A percentile compares a stretch with the other conserved stretches of the same genome.
Evolutionary conservation across 2,888 invertebrate species (phyloP).

Genomic region (Amblyjoppa fuscipennis): DNA sequence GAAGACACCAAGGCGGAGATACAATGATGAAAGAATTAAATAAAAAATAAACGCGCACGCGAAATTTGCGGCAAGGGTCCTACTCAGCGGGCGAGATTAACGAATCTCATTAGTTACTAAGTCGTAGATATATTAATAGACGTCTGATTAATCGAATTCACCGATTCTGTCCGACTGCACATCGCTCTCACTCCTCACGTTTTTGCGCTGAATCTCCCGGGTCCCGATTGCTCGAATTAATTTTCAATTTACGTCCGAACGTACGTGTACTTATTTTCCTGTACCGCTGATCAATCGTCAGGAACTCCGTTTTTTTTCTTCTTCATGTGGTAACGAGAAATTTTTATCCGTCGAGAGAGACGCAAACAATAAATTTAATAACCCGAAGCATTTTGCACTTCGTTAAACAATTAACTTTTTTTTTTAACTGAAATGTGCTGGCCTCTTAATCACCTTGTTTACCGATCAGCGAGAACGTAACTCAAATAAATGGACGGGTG

Average conservation of each 20-base stretch:
- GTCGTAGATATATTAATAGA: conserved; percentile 78
- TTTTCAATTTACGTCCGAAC: conserved; percentile 28
- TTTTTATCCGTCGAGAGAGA: not conserved
- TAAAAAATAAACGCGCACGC: conserved; percentile 27
- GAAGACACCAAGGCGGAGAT: conserved; percentile 54
- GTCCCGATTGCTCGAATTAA: conserved; percentile 23
- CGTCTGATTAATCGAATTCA: conserved; percentile 78
- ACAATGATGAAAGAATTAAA: not conserved
- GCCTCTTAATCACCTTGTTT: not conserved
- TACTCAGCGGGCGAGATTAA: conserved; percentile 83
- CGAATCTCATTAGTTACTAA: conserved; percentile 80
- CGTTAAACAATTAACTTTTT: not conserved
- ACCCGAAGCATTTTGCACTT: conserved; percentile 15
- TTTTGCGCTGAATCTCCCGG: conserved; percentile 31
- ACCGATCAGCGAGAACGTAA: conserved; percentile 65
- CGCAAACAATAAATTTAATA: not conserved
- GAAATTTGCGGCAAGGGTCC: conserved; percentile 74
- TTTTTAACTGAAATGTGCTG: not conserved
- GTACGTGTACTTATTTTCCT: conserved; percentile 61
- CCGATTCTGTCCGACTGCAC: conserved; percentile 68
- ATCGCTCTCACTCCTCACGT: conserved; percentile 39
- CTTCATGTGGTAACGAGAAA: conserved; percentile 40
- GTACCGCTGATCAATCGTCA: conserved; percentile 32
- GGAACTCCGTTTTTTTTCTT: conserved; percentile 36
- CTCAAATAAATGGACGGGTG: conserved; percentile 56